Percentiles rank a stretch among this genome's conserved stretches.
Evolutionary conservation across 1,140 invertebrate genomes (phyloP).

Genomic region (Zaprionus ghesquierei): DNA sequence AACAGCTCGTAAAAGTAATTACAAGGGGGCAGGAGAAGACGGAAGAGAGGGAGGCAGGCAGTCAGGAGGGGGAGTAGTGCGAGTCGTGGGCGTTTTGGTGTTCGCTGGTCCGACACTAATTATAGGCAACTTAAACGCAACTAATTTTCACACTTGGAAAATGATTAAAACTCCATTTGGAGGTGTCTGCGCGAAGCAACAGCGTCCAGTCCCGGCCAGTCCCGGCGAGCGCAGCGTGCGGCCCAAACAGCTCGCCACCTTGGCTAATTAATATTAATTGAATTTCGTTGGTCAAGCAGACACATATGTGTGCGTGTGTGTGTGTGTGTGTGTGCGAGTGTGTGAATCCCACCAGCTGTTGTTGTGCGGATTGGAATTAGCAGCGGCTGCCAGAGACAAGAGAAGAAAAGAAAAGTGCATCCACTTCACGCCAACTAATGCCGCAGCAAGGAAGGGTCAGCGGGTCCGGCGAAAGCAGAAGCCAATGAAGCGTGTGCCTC

Average conservation of each 20-base stretch:
- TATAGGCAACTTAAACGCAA: conserved; percentile 78
- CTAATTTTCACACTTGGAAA: conserved; percentile 81
- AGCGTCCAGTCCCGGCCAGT: too few relatives aligned
- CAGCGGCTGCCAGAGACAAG: conserved; percentile 52
- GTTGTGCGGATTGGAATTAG: conserved; percentile 55
- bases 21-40: conserved; percentile 43
- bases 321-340: conserved; percentile 10
- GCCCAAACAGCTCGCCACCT: conserved; percentile 53
- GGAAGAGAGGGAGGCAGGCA: neutral
- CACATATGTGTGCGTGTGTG: neutral
- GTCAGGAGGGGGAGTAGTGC: neutral
- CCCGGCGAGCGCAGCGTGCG: conserved; percentile 42
- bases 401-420: conserved; percentile 39
- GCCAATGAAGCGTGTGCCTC: conserved; percentile 66
- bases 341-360: conserved; percentile 64
- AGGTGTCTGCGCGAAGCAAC: conserved; percentile 40
- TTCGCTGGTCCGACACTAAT: conserved; percentile 57
- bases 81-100: conserved; percentile 28
- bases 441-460: conserved; percentile 34
- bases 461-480: conserved; percentile 44
- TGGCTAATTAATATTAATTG: conserved; percentile 82
- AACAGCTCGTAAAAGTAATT: conserved; percentile 82
- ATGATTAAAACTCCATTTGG: conserved; percentile 82
- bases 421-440: conserved; percentile 62
- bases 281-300: conserved; percentile 58